A percentile compares a stretch with the other conserved stretches of the same genome.
Evolutionary conservation across 2,113 vertebrate genomes (phyloP).

Genomic region (Pongo pygmaeus): DNA sequence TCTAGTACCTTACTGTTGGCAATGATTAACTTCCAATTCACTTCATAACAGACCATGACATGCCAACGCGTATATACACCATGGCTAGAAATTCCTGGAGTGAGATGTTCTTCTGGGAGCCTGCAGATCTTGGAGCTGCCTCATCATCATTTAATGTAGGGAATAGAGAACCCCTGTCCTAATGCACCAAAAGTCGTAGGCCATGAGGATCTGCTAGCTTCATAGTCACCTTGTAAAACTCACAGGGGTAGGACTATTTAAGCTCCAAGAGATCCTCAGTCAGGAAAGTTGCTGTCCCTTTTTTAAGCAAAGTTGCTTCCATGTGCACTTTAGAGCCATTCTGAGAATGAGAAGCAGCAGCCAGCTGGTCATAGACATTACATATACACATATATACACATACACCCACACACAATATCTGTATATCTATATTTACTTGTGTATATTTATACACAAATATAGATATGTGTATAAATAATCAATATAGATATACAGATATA

Average conservation of each 20-base stretch:
- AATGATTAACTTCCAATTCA: neutral
- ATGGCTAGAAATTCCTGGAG: accelerated
- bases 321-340: neutral
- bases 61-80: accelerated
- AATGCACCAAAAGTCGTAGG: neutral
- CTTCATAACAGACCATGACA: neutral
- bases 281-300: slow-evolving; percentile 7
- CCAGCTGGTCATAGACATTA: neutral
- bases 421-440: neutral
- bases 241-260: neutral
- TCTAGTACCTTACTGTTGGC: neutral
- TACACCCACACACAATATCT: neutral
- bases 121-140: neutral
- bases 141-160: accelerated
- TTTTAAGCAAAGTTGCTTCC: slow-evolving; percentile 22
- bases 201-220: neutral
- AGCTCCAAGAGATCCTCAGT: neutral
- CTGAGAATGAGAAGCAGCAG: slow-evolving; percentile 56
- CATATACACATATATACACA: neutral
- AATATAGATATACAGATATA: too few relatives aligned
- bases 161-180: neutral
- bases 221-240: neutral
- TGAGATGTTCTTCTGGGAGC: neutral
- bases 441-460: neutral
- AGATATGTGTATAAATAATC: too few relatives aligned